phyloP scores from a whole-genome alignment of 2,113 vertebrate species.

The Empidonax traillii region DNA sequence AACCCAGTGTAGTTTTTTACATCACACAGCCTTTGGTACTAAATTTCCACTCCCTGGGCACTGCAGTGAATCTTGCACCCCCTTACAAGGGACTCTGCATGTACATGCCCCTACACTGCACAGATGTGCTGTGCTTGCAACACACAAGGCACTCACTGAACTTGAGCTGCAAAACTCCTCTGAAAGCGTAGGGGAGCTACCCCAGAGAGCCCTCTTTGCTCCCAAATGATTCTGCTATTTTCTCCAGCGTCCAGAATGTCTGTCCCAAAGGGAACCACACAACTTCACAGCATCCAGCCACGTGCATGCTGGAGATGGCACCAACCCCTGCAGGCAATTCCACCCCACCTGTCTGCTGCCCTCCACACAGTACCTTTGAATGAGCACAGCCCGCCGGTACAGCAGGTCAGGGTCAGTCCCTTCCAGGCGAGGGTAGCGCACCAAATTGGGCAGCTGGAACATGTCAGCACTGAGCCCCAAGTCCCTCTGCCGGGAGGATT shows the following conservation, averaged over 20 bases:
- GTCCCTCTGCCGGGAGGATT: constrained; percentile 91
- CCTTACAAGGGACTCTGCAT: not conserved
- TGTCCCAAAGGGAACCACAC: not conserved
- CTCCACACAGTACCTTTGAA: constrained; percentile 83
- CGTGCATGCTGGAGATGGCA: not conserved
- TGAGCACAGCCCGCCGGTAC: constrained; percentile 88
- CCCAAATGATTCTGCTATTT: not conserved
- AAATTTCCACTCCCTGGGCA: not conserved
- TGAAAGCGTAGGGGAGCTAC: not conserved
- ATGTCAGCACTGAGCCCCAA: constrained; percentile 92
- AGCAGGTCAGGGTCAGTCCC: constrained; percentile 89
- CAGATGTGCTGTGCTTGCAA: rapidly evolving
- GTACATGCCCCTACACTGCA: not conserved
- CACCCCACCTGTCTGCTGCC: not conserved
- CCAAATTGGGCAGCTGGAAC: constrained; percentile 92
- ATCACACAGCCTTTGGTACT: not conserved
- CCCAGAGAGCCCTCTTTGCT: not conserved
- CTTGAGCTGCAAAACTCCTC: not conserved
- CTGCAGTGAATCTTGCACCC: not conserved
- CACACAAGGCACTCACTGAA: not conserved
- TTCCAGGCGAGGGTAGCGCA: constrained; percentile 94
- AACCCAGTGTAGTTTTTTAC: not conserved
- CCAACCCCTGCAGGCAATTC: not conserved
- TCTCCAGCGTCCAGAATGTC: not conserved
- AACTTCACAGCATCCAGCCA: not conserved